phyloP scores from a whole-genome alignment of 2,113 vertebrate species.

The Plecotus auritus region DNA sequence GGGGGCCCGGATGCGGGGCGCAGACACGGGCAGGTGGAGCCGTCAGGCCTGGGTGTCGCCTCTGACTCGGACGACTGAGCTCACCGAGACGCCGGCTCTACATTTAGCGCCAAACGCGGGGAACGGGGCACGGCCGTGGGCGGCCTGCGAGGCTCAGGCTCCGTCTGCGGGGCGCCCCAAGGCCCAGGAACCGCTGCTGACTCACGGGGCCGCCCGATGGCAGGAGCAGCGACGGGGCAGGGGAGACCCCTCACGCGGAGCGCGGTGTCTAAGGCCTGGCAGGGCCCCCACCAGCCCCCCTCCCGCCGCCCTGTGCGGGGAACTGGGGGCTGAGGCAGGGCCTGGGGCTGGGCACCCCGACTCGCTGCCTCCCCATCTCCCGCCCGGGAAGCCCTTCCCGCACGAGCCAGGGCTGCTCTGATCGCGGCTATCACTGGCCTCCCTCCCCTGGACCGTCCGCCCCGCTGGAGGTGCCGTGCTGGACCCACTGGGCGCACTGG shows the following conservation, averaged over 20 bases:
- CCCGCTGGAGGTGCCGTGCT: background rate
- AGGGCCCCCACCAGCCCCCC: too few relatives aligned
- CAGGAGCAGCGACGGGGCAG: accelerated
- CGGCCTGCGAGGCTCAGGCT: too few relatives aligned
- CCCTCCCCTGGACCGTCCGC: background rate
- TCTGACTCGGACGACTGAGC: conserved; percentile 28
- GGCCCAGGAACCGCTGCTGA: background rate
- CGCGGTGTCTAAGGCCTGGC: background rate
- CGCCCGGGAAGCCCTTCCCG: background rate
- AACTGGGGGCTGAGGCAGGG: accelerated
- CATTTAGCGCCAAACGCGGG: conserved; percentile 37
- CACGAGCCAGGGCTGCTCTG: too few relatives aligned
- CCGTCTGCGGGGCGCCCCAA: too few relatives aligned
- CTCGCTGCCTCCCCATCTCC: background rate
- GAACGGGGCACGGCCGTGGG: background rate
- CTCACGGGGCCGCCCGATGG: background rate
- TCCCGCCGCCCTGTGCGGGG: background rate
- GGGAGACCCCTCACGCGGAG: too few relatives aligned
- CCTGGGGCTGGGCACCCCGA: background rate
- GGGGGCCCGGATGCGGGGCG: too few relatives aligned
- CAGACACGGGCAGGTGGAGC: background rate
- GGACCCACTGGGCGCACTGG: background rate
- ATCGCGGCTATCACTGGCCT: background rate
- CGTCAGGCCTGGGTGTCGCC: background rate
- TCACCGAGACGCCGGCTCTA: conserved; percentile 12